These are phyloP conservation scores for Falco naumanni DNA, from an alignment of 2,797 vertebrate genomes.

Conservation along the genomic window DNA sequence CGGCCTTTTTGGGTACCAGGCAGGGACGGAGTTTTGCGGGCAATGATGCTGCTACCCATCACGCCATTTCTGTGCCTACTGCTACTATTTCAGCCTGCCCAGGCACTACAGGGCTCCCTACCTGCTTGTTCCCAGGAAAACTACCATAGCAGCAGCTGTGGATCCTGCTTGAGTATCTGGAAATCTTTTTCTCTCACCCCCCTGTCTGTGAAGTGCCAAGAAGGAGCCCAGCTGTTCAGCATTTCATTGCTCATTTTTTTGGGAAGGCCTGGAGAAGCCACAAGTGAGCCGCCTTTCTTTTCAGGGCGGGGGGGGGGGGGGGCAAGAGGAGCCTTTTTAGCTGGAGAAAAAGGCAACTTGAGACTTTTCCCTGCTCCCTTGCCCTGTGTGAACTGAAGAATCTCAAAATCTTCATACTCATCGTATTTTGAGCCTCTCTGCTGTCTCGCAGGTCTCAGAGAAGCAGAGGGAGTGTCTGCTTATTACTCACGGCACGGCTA, in stretches of 20 bases:
- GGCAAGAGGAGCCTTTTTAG: not conserved
- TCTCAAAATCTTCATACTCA: not conserved
- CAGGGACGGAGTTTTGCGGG: not conserved
- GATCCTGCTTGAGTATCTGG: slow-evolving; percentile 19
- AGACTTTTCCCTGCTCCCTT: not conserved
- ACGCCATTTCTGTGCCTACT: not conserved
- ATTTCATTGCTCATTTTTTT: slow-evolving; percentile 28
- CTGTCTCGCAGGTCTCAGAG: not conserved
- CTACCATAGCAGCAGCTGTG: slow-evolving; percentile 25
- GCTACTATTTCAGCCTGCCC: not conserved
- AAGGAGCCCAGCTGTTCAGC: slow-evolving; percentile 61
- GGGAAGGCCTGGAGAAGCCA: slow-evolving; percentile 9
- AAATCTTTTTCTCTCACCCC: slow-evolving; percentile 44
- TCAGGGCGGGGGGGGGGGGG: not conserved
- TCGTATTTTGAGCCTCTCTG: not conserved
- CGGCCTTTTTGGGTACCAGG: not conserved
- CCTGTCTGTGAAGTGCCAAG: slow-evolving; percentile 23
- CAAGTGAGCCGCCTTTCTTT: not conserved
- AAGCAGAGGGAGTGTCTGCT: not conserved
- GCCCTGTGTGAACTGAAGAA: not conserved
- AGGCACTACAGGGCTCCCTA: not conserved
- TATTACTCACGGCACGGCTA: not conserved
- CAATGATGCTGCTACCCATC: not conserved
- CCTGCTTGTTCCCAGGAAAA: slow-evolving; percentile 27
- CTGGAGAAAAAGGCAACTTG: not conserved